A percentile compares a stretch with the other conserved stretches of the same genome.
These are phyloP conservation scores for Urosaurus nigricauda DNA, from an alignment of 2,797 vertebrate genomes.

Conservation along the genomic window DNA sequence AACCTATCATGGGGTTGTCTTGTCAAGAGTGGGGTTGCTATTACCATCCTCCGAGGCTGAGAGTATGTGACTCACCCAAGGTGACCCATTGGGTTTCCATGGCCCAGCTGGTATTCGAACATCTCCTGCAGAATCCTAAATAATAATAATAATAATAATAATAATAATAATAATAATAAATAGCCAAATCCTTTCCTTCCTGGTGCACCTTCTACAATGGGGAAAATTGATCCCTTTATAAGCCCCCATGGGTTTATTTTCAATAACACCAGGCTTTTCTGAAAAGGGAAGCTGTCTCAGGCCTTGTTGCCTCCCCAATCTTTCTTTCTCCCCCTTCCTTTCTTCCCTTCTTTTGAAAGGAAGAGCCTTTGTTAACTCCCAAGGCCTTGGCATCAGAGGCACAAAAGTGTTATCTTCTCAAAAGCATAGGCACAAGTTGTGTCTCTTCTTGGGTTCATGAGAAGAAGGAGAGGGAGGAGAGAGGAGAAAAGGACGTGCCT, in stretches of 20 bases:
- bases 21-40: no score
- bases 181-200: conserved; percentile 16
- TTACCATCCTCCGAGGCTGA: no score
- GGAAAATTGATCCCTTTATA: not conserved
- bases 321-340: not conserved
- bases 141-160: no score
- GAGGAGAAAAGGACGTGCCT: not conserved
- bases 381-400: not conserved
- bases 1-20: no score
- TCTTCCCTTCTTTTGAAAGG: no score
- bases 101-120: no score
- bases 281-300: not conserved
- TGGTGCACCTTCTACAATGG: not conserved
- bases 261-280: not conserved
- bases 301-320: not conserved
- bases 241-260: not conserved
- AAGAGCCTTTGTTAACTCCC: not conserved
- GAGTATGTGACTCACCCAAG: no score
- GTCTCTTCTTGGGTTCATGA: no score
- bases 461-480: not conserved
- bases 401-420: not conserved
- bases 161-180: no score
- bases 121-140: no score
- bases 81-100: no score
- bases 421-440: not conserved